A percentile compares a stretch with the other conserved stretches of the same genome.
Evolutionary conservation across 2,797 vertebrate species (phyloP).

Genomic region (Trachurus trachurus): DNA sequence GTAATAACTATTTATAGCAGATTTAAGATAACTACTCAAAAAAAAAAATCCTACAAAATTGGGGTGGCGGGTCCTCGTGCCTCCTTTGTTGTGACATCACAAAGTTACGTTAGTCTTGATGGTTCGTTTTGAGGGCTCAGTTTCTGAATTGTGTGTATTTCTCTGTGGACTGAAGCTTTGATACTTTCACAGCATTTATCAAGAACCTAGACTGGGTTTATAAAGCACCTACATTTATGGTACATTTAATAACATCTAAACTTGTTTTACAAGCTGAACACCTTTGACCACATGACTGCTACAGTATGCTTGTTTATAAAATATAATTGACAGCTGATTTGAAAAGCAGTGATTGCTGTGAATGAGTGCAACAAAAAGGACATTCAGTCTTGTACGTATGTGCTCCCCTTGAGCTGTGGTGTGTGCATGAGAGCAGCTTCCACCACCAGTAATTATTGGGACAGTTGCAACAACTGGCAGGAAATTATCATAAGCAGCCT

Average conservation of each 20-base stretch:
- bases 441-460: slow-evolving; percentile 67
- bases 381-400: neutral
- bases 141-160: too few relatives aligned
- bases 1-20: too few relatives aligned
- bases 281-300: slow-evolving; percentile 33
- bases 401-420: slow-evolving; percentile 28
- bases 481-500: slow-evolving; percentile 69
- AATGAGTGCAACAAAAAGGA: slow-evolving; percentile 18
- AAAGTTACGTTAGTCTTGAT: too few relatives aligned
- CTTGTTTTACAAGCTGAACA: slow-evolving; percentile 9
- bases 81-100: too few relatives aligned
- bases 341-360: slow-evolving; percentile 7
- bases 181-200: too few relatives aligned
- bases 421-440: slow-evolving; percentile 38
- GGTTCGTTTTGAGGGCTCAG: too few relatives aligned
- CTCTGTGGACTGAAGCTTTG: too few relatives aligned
- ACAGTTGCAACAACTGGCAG: slow-evolving; percentile 69
- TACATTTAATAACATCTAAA: slow-evolving; percentile 1
- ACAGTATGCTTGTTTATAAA: slow-evolving; percentile 9
- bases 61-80: too few relatives aligned
- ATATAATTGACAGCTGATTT: slow-evolving; percentile 32
- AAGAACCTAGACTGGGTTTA: too few relatives aligned
- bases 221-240: too few relatives aligned
- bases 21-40: too few relatives aligned
- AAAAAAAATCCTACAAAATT: too few relatives aligned